Evolutionary conservation across 2,797 vertebrate species (phyloP).

Genomic region (Catharus ustulatus): DNA sequence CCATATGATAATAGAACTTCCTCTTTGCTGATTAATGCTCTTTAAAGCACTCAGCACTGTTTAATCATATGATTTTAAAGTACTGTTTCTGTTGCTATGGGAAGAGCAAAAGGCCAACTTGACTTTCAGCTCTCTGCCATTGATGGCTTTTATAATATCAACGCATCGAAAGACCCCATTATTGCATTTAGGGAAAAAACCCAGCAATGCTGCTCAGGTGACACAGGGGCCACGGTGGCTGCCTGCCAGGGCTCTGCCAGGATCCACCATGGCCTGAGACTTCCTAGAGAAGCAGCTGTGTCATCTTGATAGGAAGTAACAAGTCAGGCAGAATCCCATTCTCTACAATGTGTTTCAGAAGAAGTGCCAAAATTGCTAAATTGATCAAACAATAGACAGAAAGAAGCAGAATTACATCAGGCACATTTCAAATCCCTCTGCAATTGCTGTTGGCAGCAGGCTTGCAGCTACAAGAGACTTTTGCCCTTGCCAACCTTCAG

Average conservation of each 20-base stretch:
- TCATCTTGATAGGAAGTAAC: not conserved
- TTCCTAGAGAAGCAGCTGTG: not conserved
- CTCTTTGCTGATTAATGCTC: constrained; percentile 4
- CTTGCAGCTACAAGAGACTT: not conserved
- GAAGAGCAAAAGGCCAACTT: not conserved
- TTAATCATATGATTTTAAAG: not conserved
- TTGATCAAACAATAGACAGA: not conserved
- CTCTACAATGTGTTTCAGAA: not conserved
- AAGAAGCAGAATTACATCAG: not conserved
- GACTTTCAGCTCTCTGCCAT: not conserved
- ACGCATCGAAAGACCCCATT: not conserved
- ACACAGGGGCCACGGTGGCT: not conserved
- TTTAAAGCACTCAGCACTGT: not conserved
- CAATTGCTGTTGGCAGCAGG: not conserved
- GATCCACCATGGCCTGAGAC: not conserved
- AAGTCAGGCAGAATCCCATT: not conserved
- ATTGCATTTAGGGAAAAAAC: not conserved
- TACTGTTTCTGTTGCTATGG: not conserved
- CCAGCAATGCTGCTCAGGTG: not conserved
- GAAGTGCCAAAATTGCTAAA: constrained; percentile 4
- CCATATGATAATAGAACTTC: constrained; percentile 18
- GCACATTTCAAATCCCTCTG: not conserved
- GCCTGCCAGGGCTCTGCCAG: not conserved
- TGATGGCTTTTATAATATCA: not conserved
- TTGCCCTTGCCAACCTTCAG: not conserved